Conservation (phyloP, 35 echinoderm and acorn worm genomes). For the Strongylocentrotus purpuratus region DNA sequence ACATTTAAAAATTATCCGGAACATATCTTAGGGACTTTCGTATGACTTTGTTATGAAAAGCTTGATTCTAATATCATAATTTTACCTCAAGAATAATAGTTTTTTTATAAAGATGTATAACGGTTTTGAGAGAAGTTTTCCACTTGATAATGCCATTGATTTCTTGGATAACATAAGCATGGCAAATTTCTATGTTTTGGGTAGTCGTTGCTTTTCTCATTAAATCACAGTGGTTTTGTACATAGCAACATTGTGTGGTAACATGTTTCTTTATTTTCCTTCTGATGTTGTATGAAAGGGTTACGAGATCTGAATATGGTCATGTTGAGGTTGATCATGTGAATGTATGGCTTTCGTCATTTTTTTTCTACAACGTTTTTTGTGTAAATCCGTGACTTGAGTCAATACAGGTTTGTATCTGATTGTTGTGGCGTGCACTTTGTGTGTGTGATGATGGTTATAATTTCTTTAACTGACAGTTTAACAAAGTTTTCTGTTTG, state of each 20-base stretch:
- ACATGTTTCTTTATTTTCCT: not conserved
- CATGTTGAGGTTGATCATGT: not conserved
- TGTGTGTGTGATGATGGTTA: too few species aligned
- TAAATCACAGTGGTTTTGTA: constrained; percentile 43
- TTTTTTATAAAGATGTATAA: not conserved
- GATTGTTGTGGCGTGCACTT: too few species aligned
- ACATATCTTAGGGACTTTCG: not conserved
- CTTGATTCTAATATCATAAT: not conserved
- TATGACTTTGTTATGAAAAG: not conserved
- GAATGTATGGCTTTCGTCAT: too few species aligned
- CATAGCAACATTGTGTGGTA: not conserved
- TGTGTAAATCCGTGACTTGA: too few species aligned
- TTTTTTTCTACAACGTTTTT: too few species aligned
- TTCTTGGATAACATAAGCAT: not conserved
- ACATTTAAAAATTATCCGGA: not conserved
- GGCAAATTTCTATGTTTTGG: not conserved
- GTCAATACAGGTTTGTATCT: too few species aligned
- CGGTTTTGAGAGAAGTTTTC: not conserved
- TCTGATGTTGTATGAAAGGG: not conserved
- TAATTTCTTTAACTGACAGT: too few species aligned
- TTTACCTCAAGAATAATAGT: not conserved
- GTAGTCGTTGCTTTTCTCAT: constrained; percentile 28
- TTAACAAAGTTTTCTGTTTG: too few species aligned
- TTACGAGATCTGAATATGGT: not conserved
- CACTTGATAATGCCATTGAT: not conserved